Conservation (phyloP, 2,888 invertebrate genomes). For the Apamea monoglypha region DNA sequence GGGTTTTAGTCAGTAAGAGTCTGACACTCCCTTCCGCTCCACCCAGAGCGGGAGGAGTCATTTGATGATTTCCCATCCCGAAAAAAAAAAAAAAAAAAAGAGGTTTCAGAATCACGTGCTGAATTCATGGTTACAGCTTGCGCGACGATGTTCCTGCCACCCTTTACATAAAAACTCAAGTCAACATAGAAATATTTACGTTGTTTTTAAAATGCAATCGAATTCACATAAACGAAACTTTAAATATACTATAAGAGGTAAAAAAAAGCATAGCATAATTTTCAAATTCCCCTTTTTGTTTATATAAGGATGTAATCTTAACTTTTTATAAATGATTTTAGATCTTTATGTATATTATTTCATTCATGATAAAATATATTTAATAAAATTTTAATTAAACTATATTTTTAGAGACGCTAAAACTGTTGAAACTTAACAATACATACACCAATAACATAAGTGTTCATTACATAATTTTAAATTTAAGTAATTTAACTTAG, state of each 20-base stretch:
- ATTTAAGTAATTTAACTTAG: constrained; percentile 47
- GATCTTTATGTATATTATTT: neutral
- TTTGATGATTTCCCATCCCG: too few relatives aligned
- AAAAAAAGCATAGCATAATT: constrained; percentile 3
- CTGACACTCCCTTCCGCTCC: too few relatives aligned
- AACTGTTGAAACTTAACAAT: constrained; percentile 52
- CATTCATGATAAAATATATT: neutral
- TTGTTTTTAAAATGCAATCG: constrained; percentile 44
- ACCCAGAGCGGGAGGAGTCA: too few relatives aligned
- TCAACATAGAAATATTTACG: constrained; percentile 10
- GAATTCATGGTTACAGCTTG: neutral
- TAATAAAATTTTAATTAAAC: constrained; percentile 6
- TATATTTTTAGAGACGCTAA: constrained; percentile 20
- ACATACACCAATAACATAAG: constrained; percentile 46
- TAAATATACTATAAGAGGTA: constrained; percentile 14
- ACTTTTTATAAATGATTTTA: neutral
- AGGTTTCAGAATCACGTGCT: neutral
- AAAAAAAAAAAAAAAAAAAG: too few relatives aligned
- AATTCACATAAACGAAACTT: constrained; percentile 15
- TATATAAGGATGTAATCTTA: neutral
- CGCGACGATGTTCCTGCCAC: neutral
- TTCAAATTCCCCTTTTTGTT: neutral
- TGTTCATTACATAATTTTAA: constrained; percentile 38
- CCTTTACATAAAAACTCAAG: neutral
- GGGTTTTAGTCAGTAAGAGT: too few relatives aligned